phyloP scores from a whole-genome alignment of 2,797 vertebrate genomes.

The Lycodopsis pacificus region DNA sequence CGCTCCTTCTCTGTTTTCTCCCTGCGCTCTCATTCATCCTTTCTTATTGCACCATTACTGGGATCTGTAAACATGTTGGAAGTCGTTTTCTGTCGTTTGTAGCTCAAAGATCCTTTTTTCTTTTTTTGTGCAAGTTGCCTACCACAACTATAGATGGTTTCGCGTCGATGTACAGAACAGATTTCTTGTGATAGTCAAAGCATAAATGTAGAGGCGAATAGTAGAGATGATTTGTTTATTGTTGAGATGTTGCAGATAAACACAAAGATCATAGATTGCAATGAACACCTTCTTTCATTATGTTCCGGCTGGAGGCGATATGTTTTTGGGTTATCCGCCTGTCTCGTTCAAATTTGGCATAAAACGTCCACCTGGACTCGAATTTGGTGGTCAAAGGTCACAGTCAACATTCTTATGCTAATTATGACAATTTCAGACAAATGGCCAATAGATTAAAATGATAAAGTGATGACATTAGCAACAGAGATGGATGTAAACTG shows the following conservation, averaged over 20 bases:
- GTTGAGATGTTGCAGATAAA: conserved; percentile 6
- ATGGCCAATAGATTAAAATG: background rate
- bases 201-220: background rate
- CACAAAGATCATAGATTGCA: background rate
- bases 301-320: background rate
- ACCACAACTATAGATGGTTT: background rate
- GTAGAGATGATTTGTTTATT: background rate
- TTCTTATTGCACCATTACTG: conserved; percentile 27
- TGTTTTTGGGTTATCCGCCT: background rate
- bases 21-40: conserved; percentile 35
- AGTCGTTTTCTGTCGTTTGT: conserved; percentile 6
- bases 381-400: background rate
- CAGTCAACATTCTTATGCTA: background rate
- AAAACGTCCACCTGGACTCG: background rate
- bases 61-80: conserved; percentile 22
- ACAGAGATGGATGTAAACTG: background rate
- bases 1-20: conserved; percentile 53
- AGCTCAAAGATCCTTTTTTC: background rate
- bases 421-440: background rate
- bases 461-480: background rate
- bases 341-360: background rate
- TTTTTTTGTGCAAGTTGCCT: background rate
- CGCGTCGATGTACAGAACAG: background rate
- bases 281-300: conserved; percentile 8
- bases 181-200: background rate